Percentiles rank a stretch among this genome's conserved stretches.
Conservation (phyloP, 2,888 invertebrate species). For the Frankliniella intonsa region DNA sequence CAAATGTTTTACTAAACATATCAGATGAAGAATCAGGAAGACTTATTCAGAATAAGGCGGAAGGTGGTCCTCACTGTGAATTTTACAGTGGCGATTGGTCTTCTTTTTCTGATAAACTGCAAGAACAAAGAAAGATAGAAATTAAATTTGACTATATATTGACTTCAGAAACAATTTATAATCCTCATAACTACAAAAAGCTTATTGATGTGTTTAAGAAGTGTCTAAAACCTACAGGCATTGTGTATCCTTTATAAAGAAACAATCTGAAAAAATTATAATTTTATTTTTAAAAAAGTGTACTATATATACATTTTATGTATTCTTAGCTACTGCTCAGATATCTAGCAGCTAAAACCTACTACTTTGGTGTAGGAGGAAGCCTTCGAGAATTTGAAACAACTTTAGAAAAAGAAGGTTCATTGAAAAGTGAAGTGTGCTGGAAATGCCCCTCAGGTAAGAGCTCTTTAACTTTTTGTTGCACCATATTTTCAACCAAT, state of each 20-base stretch:
- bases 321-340: slow-evolving; percentile 34
- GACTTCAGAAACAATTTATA: slow-evolving; percentile 92
- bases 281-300: slow-evolving; percentile 30
- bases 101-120: slow-evolving; percentile 48
- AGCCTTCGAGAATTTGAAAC: slow-evolving; percentile 71
- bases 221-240: slow-evolving; percentile 59
- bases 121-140: slow-evolving; percentile 43
- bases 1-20: slow-evolving; percentile 69
- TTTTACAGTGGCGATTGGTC: slow-evolving; percentile 71
- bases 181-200: slow-evolving; percentile 70
- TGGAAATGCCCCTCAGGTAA: slow-evolving; percentile 62
- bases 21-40: slow-evolving; percentile 43
- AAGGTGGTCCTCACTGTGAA: slow-evolving; percentile 44
- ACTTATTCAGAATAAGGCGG: slow-evolving; percentile 37
- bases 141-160: slow-evolving; percentile 76
- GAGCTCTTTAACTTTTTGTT: neutral
- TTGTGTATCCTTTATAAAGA: slow-evolving; percentile 54
- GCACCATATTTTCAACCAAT: neutral
- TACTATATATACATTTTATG: slow-evolving; percentile 30
- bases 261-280: neutral
- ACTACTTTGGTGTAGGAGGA: slow-evolving; percentile 95
- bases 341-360: slow-evolving; percentile 76
- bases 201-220: slow-evolving; percentile 63
- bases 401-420: slow-evolving; percentile 52
- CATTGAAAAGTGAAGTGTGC: slow-evolving; percentile 54